A percentile compares a stretch with the other conserved stretches of the same genome.
These are phyloP conservation scores for Biston betularia DNA, from an alignment of 2,888 invertebrate species.

Conservation along the genomic window DNA sequence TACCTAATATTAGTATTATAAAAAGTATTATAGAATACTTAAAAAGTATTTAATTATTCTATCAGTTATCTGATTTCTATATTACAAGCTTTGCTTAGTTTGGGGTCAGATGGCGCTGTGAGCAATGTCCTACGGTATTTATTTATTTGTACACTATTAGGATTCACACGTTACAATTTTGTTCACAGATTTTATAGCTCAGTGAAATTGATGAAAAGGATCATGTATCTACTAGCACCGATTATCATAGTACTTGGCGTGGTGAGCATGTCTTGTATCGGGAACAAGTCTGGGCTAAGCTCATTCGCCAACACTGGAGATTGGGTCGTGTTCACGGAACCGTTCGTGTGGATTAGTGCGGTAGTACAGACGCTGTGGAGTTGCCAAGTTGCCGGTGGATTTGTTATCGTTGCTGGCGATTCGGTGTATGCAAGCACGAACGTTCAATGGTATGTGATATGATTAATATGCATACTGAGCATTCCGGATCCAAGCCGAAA, in stretches of 20 bases:
- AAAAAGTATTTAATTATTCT: no score
- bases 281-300: conserved; percentile 49
- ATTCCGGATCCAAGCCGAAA: no score
- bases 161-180: background rate
- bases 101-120: no score
- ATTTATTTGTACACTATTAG: no score
- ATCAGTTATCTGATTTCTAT: no score
- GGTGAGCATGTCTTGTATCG: conserved; percentile 54
- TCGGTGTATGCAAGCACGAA: conserved; percentile 67
- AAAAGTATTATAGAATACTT: no score
- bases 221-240: conserved; percentile 65
- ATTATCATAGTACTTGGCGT: conserved; percentile 55
- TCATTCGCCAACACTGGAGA: conserved; percentile 49
- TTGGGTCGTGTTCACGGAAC: conserved; percentile 61
- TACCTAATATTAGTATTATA: no score
- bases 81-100: no score
- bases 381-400: conserved; percentile 72
- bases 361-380: conserved; percentile 69
- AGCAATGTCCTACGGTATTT: no score
- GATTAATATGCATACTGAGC: no score
- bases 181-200: conserved; percentile 72
- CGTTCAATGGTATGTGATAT: conserved; percentile 67
- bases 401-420: conserved; percentile 68
- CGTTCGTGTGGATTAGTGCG: conserved; percentile 69
- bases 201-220: conserved; percentile 71